A percentile compares a stretch with the other conserved stretches of the same genome.
phyloP scores from a whole-genome alignment of 2,888 invertebrate species.

The Aphrophora alni region DNA sequence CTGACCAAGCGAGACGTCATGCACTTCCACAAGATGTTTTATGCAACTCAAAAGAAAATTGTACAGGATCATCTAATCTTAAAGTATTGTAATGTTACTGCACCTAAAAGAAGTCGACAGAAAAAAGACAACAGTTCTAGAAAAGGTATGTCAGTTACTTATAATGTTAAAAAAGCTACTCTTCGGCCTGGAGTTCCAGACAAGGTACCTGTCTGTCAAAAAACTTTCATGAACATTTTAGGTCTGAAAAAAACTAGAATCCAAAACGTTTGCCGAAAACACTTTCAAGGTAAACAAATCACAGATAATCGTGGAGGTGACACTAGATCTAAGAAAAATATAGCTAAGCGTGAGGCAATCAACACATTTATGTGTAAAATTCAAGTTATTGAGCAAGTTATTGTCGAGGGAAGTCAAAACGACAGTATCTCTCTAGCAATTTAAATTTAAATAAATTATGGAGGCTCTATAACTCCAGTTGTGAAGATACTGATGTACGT shows the following conservation, averaged over 20 bases:
- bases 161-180: conserved; percentile 23
- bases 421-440: conserved; percentile 23
- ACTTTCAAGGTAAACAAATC: conserved; percentile 10
- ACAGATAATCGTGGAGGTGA: conserved; percentile 23
- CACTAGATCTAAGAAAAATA: conserved; percentile 9
- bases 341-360: conserved; percentile 20
- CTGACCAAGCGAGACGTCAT: conserved; percentile 15
- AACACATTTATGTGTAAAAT: conserved; percentile 21
- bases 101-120: conserved; percentile 16
- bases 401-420: conserved; percentile 12
- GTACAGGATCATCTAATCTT: conserved; percentile 20
- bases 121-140: conserved; percentile 19
- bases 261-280: conserved; percentile 21
- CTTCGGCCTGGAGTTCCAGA: conserved; percentile 20
- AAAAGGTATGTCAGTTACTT: conserved; percentile 26
- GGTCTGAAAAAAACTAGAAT: conserved; percentile 19
- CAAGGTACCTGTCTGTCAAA: conserved; percentile 23
- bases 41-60: not conserved
- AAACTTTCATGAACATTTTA: conserved; percentile 18
- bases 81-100: conserved; percentile 21
- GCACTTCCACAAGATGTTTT: conserved; percentile 30
- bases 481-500: too few relatives aligned
- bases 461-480: too few relatives aligned
- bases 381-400: conserved; percentile 14
- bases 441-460: not conserved